Evolutionary conservation across 2,113 vertebrate genomes (phyloP), one percentile per base, ranked within the genome.

Genomic region (Trachemys scripta): DNA sequence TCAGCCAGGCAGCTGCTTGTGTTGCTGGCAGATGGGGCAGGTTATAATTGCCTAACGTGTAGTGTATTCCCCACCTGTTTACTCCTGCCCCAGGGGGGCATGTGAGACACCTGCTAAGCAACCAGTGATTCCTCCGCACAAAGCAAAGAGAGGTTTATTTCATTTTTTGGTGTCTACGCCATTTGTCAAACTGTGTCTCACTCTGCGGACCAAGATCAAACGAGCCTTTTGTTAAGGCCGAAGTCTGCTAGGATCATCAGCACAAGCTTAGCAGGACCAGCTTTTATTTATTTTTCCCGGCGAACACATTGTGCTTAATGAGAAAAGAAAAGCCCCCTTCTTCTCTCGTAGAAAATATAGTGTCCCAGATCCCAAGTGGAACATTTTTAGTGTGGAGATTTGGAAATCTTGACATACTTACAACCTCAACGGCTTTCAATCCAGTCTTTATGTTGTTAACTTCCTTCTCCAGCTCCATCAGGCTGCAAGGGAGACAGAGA

Each of bases 391-490:
- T 31, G 56, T 62, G 79, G 87, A 0, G 0, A 69, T 83, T 96
- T 84, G 72, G 94, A 96, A 95, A 85, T 80, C 62, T 91, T 94
- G 86, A 93, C 59, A 96, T 96, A 98, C 99, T 99, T 96, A 99
- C 99, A 97, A 98, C 98, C 97, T 99, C 99, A 5, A 99, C 99
- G 25, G 99, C 99, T 98, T 99, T 98, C 96, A 99, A 98, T 94
- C 99, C 99, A 4, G 96, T 99, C 98, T 97, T 99, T 96, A 99
- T 99, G 94, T 97, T 99, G 98, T 98, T 98, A 91, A 99, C 99
- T 97, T 99, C 99, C 98, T 99, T 99, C 97, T 99, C 99, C 98
- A 99, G 97, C 97, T 99, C 99, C 4, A 99, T 97, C 96, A 99
- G 98, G 97, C 99, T 99, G 97, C 89, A 92, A 90, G 92, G 85